Conservation (phyloP, 2,797 vertebrate species). For the Leuciscus waleckii region DNA sequence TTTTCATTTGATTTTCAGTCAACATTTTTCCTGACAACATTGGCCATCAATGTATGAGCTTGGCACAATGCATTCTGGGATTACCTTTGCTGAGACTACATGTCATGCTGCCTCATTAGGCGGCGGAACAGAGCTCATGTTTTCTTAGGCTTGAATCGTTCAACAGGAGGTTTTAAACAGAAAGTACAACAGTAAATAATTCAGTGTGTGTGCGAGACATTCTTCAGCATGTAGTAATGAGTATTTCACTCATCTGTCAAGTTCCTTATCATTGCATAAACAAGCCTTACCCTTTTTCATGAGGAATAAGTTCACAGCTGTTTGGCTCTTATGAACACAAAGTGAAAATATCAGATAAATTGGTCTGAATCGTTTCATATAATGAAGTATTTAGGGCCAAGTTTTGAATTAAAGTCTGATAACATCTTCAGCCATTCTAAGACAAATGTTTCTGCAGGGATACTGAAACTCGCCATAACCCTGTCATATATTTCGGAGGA, state of each 20-base stretch:
- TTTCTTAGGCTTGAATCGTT: conserved; percentile 8
- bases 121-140: neutral
- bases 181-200: neutral
- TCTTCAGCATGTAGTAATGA: neutral
- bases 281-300: neutral
- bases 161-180: neutral
- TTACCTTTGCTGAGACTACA: neutral
- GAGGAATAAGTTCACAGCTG: neutral
- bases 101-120: too few species aligned
- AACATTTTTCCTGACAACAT: neutral
- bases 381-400: neutral
- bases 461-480: neutral
- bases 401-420: conserved; percentile 2
- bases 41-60: neutral
- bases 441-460: conserved; percentile 10
- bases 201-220: neutral
- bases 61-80: neutral
- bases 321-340: neutral
- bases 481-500: neutral
- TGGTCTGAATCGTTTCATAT: neutral
- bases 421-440: neutral
- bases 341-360: conserved; percentile 2
- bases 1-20: neutral
- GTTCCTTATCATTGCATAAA: conserved; percentile 3
- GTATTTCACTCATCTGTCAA: neutral